phyloP scores from a whole-genome alignment of 2,888 invertebrate species.

The Trissoscelio sp. region DNA sequence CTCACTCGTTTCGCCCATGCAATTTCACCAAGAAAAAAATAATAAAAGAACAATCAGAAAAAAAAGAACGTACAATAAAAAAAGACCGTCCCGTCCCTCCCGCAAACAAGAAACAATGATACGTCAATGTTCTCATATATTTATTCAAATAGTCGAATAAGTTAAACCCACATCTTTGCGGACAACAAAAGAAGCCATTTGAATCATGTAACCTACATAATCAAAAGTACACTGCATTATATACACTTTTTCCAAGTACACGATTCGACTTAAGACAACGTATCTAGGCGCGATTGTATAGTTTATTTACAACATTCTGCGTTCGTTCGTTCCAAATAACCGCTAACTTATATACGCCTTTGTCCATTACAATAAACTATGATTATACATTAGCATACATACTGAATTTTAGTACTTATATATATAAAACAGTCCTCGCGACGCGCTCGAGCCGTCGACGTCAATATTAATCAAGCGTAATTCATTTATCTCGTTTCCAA shows the following conservation, averaged over 20 bases:
- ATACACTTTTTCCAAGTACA: slow-evolving; percentile 83
- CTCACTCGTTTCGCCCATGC: slow-evolving; percentile 29
- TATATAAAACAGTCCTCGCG: slow-evolving; percentile 83
- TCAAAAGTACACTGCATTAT: slow-evolving; percentile 84
- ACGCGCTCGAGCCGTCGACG: slow-evolving; percentile 57
- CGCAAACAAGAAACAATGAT: slow-evolving; percentile 61
- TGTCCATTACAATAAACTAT: slow-evolving; percentile 71
- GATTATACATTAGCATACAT: slow-evolving; percentile 81
- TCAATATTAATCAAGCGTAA: slow-evolving; percentile 79
- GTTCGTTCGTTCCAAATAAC: slow-evolving; percentile 78
- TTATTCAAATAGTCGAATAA: slow-evolving; percentile 66
- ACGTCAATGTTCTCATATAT: slow-evolving; percentile 57
- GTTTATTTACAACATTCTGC: slow-evolving; percentile 79
- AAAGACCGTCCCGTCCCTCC: slow-evolving; percentile 20
- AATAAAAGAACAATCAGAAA: slow-evolving; percentile 21
- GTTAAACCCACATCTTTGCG: slow-evolving; percentile 76
- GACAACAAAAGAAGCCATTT: slow-evolving; percentile 84
- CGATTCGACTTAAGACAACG: slow-evolving; percentile 78
- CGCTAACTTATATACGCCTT: slow-evolving; percentile 75
- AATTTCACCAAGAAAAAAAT: background rate
- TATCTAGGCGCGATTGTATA: slow-evolving; percentile 81
- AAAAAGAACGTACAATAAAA: background rate
- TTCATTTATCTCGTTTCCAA: slow-evolving; percentile 48
- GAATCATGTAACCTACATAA: slow-evolving; percentile 82
- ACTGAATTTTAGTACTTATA: slow-evolving; percentile 80